These are phyloP conservation scores for Nymphalis urticae DNA, from an alignment of 2,888 invertebrate species.

Conservation along the genomic window DNA sequence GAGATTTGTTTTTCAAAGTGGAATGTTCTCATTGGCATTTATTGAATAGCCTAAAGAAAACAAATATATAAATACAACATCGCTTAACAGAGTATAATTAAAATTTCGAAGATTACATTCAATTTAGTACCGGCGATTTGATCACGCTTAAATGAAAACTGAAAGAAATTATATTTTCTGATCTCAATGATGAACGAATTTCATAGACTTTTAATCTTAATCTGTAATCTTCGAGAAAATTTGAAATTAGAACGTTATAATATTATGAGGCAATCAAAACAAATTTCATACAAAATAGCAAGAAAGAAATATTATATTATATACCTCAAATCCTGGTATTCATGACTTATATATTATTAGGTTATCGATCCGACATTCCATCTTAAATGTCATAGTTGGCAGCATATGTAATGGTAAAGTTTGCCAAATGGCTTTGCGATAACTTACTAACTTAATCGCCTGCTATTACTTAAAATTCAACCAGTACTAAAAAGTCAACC, in stretches of 20 bases:
- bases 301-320: neutral
- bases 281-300: too few relatives aligned
- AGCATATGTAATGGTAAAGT: constrained; percentile 3
- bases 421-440: constrained; percentile 12
- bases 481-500: neutral
- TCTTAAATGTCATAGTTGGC: constrained; percentile 9
- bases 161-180: too few relatives aligned
- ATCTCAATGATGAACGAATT: too few relatives aligned
- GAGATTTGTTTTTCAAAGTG: constrained; percentile 13
- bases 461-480: neutral
- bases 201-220: too few relatives aligned
- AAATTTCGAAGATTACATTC: too few relatives aligned
- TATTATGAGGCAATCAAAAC: neutral
- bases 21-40: constrained; percentile 9
- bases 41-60: neutral
- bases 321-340: neutral
- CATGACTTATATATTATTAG: neutral
- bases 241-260: too few relatives aligned
- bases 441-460: too few relatives aligned
- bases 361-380: neutral
- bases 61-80: too few relatives aligned
- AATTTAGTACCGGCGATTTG: too few relatives aligned
- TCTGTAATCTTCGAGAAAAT: too few relatives aligned
- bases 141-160: too few relatives aligned
- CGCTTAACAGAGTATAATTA: too few relatives aligned